Conservation (phyloP, 2,113 vertebrate species). For the Meles meles region DNA sequence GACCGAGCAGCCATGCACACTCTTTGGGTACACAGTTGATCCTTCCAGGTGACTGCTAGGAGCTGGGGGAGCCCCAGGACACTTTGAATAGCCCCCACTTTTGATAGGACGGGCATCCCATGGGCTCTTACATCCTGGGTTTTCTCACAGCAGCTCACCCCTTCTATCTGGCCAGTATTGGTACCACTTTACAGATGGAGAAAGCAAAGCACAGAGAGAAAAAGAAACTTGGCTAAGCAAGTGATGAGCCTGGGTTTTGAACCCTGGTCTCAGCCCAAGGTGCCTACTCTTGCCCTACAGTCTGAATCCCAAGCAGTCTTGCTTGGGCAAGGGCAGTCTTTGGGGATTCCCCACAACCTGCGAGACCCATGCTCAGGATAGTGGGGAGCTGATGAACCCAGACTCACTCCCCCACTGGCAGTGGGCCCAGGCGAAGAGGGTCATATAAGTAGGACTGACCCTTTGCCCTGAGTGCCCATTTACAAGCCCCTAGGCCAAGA, state of each 20-base stretch:
- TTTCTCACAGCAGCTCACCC: neutral
- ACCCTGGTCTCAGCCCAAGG: neutral
- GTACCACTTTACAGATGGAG: neutral
- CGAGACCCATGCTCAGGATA: neutral
- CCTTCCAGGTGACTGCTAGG: neutral
- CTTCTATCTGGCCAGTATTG: neutral
- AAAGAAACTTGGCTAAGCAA: neutral
- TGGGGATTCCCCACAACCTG: too few relatives aligned
- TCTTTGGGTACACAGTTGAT: too few relatives aligned
- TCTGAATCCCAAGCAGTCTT: neutral
- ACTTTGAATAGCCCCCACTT: neutral
- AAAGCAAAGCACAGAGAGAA: neutral
- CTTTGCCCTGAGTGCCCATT: neutral
- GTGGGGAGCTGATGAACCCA: rapidly evolving
- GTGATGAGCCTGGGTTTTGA: neutral
- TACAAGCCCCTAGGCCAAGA: neutral
- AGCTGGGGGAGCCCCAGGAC: neutral
- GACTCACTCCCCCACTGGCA: neutral
- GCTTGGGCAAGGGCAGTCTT: too few relatives aligned
- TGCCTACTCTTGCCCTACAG: neutral
- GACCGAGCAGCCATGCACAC: neutral
- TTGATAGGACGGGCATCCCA: neutral
- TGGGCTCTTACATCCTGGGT: neutral
- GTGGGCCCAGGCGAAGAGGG: neutral
- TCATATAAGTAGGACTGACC: neutral